These are phyloP conservation scores for Centropyge bicolor DNA, from an alignment of 2,797 vertebrate genomes.

Conservation along the genomic window DNA sequence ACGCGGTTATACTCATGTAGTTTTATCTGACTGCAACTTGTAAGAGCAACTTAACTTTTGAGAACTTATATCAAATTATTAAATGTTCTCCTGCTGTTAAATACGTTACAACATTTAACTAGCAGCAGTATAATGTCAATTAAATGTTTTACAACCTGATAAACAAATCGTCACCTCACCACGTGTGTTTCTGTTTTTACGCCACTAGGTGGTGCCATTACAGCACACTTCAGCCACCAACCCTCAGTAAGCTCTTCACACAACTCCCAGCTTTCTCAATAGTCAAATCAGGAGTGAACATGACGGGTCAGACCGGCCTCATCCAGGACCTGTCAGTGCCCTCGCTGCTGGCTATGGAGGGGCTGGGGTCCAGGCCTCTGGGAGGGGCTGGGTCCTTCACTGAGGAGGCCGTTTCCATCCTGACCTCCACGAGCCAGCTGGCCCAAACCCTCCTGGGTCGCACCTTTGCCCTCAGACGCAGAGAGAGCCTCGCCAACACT, in stretches of 20 bases:
- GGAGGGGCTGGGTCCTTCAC: slow-evolving; percentile 67
- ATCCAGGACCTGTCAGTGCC: slow-evolving; percentile 58
- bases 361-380: slow-evolving; percentile 45
- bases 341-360: slow-evolving; percentile 14
- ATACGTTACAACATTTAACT: neutral
- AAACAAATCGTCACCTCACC: slow-evolving; percentile 25
- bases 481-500: slow-evolving; percentile 39
- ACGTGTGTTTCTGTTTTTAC: slow-evolving; percentile 9
- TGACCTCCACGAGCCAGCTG: slow-evolving; percentile 82
- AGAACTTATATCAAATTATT: neutral
- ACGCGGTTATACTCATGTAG: neutral
- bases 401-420: slow-evolving; percentile 82
- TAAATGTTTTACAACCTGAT: slow-evolving; percentile 27
- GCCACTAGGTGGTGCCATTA: slow-evolving; percentile 70
- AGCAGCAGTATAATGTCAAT: neutral
- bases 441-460: slow-evolving; percentile 71
- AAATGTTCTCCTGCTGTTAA: neutral
- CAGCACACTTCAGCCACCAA: slow-evolving; percentile 13
- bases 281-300: slow-evolving; percentile 40
- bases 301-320: slow-evolving; percentile 63
- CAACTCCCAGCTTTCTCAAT: neutral
- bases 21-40: neutral
- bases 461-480: slow-evolving; percentile 66
- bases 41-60: neutral
- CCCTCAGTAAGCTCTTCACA: neutral